These are phyloP conservation scores for Calliopum simillimum DNA, from an alignment of 2,888 invertebrate species.

Conservation along the genomic window DNA sequence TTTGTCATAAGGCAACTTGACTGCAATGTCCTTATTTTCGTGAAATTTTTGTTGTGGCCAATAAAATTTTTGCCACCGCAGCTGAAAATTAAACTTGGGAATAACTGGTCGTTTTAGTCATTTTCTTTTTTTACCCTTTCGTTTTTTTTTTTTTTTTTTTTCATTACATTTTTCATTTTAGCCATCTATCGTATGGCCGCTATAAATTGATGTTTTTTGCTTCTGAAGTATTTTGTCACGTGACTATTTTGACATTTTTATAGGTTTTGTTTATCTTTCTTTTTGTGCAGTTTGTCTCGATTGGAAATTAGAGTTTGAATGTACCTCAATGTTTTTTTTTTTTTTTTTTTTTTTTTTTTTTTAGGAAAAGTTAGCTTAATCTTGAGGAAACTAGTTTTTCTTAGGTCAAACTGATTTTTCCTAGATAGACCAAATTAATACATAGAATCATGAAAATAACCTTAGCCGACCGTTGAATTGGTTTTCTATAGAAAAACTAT, in stretches of 20 bases:
- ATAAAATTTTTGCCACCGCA: neutral
- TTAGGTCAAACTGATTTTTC: too few species aligned
- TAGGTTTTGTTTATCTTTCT: neutral
- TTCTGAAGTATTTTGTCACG: neutral
- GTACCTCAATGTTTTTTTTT: too few species aligned
- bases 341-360: too few species aligned
- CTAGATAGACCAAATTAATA: too few species aligned
- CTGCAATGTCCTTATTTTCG: neutral
- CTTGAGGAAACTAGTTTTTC: too few species aligned
- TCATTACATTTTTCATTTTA: neutral
- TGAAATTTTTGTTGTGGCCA: neutral
- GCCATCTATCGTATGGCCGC: neutral
- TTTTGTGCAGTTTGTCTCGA: neutral
- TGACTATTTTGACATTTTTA: constrained; percentile 8
- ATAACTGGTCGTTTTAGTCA: too few species aligned
- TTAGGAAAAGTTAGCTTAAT: too few species aligned
- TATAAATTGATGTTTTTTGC: neutral
- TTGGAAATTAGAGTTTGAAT: too few species aligned
- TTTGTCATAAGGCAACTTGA: neutral
- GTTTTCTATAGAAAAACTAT: too few species aligned
- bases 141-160: neutral
- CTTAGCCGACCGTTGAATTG: too few species aligned
- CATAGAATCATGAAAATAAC: too few species aligned
- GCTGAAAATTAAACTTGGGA: neutral
- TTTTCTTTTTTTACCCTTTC: too few species aligned